A percentile compares a stretch with the other conserved stretches of the same genome.
Evolutionary conservation across 2,888 invertebrate genomes (phyloP).

Genomic region (Mystacides longicornis): DNA sequence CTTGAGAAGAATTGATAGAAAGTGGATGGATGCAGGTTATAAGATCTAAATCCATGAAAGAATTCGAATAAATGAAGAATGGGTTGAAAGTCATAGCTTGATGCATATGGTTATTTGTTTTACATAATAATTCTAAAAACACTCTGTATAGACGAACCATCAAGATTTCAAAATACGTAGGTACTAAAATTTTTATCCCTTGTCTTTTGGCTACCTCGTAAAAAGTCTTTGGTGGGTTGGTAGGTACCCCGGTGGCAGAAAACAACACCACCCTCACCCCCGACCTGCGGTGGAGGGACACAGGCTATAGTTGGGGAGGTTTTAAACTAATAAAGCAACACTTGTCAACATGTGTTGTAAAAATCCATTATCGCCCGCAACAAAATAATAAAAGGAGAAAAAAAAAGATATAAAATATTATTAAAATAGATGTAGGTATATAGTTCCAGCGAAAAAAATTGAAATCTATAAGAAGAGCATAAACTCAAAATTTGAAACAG

Average conservation of each 20-base stretch:
- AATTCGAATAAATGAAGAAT: too few relatives aligned
- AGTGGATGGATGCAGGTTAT: too few relatives aligned
- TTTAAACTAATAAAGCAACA: constrained; percentile 25
- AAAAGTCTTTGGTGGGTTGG: neutral
- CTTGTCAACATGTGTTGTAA: constrained; percentile 26
- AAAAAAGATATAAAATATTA: neutral
- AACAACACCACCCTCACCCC: constrained; percentile 19
- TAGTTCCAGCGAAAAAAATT: neutral
- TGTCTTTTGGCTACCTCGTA: constrained; percentile 2
- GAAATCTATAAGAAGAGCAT: neutral
- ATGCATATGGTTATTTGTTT: neutral
- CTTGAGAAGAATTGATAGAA: too few relatives aligned
- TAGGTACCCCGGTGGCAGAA: constrained; percentile 13
- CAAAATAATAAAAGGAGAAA: constrained; percentile 1
- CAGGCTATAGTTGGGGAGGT: constrained; percentile 3
- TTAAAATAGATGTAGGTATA: too few relatives aligned
- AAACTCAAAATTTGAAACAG: too few relatives aligned
- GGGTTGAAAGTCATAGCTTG: too few relatives aligned
- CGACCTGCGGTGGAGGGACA: neutral
- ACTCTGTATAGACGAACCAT: neutral
- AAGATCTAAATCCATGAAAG: too few relatives aligned
- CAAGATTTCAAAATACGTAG: constrained; percentile 1
- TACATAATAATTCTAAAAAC: too few relatives aligned
- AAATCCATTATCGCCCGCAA: constrained; percentile 25
- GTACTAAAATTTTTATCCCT: constrained; percentile 1